Base-by-base conservation (phyloP, 2,113 vertebrate species). In the Gorsachius goisagi region DNA sequence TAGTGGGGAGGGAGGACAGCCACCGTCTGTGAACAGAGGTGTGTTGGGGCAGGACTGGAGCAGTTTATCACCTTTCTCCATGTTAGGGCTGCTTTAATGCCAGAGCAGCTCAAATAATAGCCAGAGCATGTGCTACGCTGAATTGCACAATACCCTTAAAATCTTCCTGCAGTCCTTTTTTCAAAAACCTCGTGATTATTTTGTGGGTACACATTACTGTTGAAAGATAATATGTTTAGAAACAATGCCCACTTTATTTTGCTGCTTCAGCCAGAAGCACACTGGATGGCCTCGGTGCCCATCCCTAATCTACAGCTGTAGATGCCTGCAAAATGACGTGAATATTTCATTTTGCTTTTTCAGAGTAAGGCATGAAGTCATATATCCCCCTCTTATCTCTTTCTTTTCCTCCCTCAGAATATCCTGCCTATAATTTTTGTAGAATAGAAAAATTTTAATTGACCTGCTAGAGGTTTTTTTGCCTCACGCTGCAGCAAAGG, bases 211-310 rank as follows among this genome's bases (percentile, higher is more conserved):
- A 44, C 59, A 16, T 69, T 72, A 16, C 19, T 33, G 12, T 30
- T 56, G 73, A 50, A 68, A 93, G 67, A 64, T 6, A 72, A 67
- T n/a, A 23, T 50, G 52, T 87, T 84, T 72, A 81, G 79, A 77
- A 74, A 53, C 3, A 3, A 35, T 0, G 3, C 27, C 4, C 53
- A 11, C 52, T 91, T 82, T 14, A 30, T 83, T 74, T 55, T 21
- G 5, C 76, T 53, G 3, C 32, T 35, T 62, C 59, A 76, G 37
- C 53, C 26, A 14, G 33, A 66, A 85, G 35, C 66, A 22, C 11
- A 5, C 33, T 0, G 24, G 17, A 26, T 80, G 64, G 63, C 85
- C 85, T 71, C 1, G 1, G 17, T 24, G n/a, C 0, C 0, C 32
- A 55, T 64, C 58, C 53, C 66, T 50, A 2, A 72, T 37, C 35